Base-by-base conservation (phyloP, 2,113 vertebrate genomes). In the Triplophysa rosa region DNA sequence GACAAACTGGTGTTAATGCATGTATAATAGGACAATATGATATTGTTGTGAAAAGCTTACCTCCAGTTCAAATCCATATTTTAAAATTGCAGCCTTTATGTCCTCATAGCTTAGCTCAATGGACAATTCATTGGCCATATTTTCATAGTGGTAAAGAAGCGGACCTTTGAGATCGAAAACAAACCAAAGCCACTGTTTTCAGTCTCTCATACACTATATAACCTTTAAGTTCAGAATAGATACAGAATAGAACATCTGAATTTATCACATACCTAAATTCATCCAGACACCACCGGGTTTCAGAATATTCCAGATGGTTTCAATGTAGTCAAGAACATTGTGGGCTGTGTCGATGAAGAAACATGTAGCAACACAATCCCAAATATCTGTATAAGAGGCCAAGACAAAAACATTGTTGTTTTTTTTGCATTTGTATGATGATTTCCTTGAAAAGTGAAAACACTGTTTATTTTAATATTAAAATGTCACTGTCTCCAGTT, bases 331-430 rank as follows among this genome's bases (percentile, higher is more conserved):
- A 67, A 99, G 93, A 83, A 99, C 95, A 77, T 99, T 99, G 90
- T 99, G 97, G 82, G 98, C 98, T 7, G 98, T 99, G 84, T 99
- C 97, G 77, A 99, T 98, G 86, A 99, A 99, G 91, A 99, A 99
- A 87, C 98, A 99, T 82, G 98, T 99, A 29, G 97, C 95, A 86
- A 99, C 94, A 54, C 98, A 99, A 86, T 99, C 95, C 98, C 97
- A 99, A 1, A 92, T 89, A 86, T 95, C 98, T 99, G 91, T 85
- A 29, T 1, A 13, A 23, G 14, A 4, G 42, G 17, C 21, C 19
- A n/a, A 21, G 37, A 12, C 33, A 49, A 49, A 49, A 12, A 12
- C 45, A 13, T 0, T 17, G 14, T 29, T 29, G n/a, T 29, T 4
- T 37, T 29, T 29, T 49, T 14, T 14, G 13, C 47, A 49, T 49